Base-by-base conservation (phyloP, 2,888 invertebrate species). In the Eledone cirrhosa region DNA sequence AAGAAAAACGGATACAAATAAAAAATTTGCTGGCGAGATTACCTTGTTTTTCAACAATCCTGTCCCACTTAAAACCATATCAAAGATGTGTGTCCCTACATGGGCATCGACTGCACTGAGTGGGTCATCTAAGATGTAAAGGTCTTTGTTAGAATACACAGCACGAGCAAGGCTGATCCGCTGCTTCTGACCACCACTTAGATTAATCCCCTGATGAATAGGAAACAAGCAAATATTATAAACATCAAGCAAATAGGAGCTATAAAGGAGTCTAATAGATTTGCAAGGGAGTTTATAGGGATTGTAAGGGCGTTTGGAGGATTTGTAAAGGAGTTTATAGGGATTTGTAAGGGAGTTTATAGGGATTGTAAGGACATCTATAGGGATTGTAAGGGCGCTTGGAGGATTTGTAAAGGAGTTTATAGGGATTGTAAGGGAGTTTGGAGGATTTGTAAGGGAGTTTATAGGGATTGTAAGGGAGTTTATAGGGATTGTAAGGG, bases 91-190 rank as follows among this genome's bases (percentile, higher is more conserved):
- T 78, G 87, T 86, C 24, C 89, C 90, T 11, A 91, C 91, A 84
- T 91, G 90, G 8, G 90, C 85, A 82, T 91, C 91, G 0, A 91
- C 90, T 47, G 91, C 91, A 79, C 89, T 89, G 19, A 91, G 84
- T 2, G 91, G 91, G 81, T 91, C 91, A 81, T 91, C 91, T 75
- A 91, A 80, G 8, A 90, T 83, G 80, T 90, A 91, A 41, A 91
- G 84, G 79, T 91, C 90, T 16, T 87, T 82, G 80, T 90, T 84
- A 78, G 83, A 84, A 82, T 90, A 90, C 11, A 90, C 84, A 19
- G 90, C 89, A 65, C 90, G 83, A 8, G 91, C 91, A 79, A 91
- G 79, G 67, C 88, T 88, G 8, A 91, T 86, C 63, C 91, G 81
- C 84, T 91, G 91, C 80, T 89, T 88, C 82, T 90, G 89, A 13